These are phyloP conservation scores for Ochlodes sylvanus DNA, from an alignment of 2,888 invertebrate species.

Conservation along the genomic window DNA sequence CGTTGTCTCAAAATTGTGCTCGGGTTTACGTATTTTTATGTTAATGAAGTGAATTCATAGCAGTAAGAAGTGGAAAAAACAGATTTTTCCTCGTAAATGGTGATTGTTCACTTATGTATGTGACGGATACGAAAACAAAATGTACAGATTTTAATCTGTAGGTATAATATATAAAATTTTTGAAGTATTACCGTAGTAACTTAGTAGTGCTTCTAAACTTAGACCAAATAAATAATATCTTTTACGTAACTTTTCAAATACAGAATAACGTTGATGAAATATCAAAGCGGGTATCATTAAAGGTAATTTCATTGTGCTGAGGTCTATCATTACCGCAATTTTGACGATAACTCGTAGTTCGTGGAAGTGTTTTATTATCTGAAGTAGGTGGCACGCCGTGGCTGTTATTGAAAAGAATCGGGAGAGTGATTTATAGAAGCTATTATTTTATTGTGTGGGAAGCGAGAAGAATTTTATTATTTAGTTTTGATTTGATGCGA, in stretches of 20 bases:
- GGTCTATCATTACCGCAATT: background rate
- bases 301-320: background rate
- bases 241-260: too few species aligned
- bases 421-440: too few species aligned
- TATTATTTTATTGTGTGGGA: too few species aligned
- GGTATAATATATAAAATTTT: too few species aligned
- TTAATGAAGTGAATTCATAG: constrained; percentile 44
- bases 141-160: background rate
- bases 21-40: constrained; percentile 44
- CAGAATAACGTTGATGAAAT: background rate
- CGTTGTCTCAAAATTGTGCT: constrained; percentile 40
- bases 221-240: too few species aligned
- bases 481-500: too few species aligned
- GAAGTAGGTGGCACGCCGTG: background rate
- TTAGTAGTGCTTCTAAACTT: too few species aligned
- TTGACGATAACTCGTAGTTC: background rate
- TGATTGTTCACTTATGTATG: background rate
- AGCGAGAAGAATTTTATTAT: too few species aligned
- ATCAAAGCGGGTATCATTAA: background rate
- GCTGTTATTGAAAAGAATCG: background rate
- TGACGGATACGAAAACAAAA: background rate
- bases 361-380: background rate
- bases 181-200: too few species aligned
- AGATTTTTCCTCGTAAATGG: constrained; percentile 30
- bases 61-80: constrained; percentile 33